Conservation (phyloP, 2,113 vertebrate genomes). For the Lophotis ruficrista region DNA sequence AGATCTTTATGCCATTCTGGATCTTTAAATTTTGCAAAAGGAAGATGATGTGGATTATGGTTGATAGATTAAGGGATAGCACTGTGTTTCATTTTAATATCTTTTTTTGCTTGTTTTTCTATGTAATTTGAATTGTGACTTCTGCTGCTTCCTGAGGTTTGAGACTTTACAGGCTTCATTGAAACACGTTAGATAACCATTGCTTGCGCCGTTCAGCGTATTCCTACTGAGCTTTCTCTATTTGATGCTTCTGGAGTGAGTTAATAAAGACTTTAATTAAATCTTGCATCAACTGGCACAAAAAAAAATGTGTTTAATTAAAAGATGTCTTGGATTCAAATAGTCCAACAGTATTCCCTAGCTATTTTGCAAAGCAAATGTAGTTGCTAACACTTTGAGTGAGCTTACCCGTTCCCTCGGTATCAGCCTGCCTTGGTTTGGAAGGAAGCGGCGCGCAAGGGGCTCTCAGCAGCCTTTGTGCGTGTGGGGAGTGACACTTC, state of each 20-base stretch:
- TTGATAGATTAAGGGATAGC: background rate
- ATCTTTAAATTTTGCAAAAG: background rate
- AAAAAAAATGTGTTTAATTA: conserved; percentile 51
- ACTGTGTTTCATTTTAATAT: background rate
- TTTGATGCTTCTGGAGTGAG: background rate
- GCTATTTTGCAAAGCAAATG: conserved; percentile 31
- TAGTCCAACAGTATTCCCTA: conserved; percentile 33
- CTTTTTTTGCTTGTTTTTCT: background rate
- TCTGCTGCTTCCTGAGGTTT: background rate
- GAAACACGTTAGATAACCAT: background rate
- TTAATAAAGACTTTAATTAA: conserved; percentile 56
- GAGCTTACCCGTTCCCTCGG: background rate
- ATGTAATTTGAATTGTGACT: background rate
- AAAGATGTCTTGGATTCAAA: conserved; percentile 30
- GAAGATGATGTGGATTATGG: background rate
- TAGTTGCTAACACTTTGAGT: background rate
- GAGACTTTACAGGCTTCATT: background rate
- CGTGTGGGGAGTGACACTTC: background rate
- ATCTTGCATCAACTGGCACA: conserved; percentile 1
- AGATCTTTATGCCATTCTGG: background rate
- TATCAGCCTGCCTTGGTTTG: background rate
- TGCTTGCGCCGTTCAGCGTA: background rate
- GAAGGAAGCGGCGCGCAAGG: background rate
- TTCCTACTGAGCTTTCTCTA: background rate
- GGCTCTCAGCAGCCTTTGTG: background rate